These are phyloP conservation scores for Tenthredo mesomela DNA, from an alignment of 2,888 invertebrate genomes.

Conservation along the genomic window DNA sequence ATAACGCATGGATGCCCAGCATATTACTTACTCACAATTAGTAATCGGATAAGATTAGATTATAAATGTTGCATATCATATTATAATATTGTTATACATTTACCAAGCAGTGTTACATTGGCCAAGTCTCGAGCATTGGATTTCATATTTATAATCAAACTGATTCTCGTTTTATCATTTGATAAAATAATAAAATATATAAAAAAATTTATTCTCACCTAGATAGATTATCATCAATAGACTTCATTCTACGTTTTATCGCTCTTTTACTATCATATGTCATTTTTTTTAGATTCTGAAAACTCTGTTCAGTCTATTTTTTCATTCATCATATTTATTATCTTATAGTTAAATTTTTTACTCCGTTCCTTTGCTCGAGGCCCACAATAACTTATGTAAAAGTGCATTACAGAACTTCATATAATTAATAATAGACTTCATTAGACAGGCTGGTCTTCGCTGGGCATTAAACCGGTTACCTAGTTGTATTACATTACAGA, in stretches of 20 bases:
- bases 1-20: constrained; percentile 75
- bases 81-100: constrained; percentile 77
- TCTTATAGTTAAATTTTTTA: not conserved
- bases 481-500: constrained; percentile 70
- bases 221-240: not conserved
- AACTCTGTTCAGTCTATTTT: not conserved
- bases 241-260: not conserved
- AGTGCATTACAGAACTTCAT: constrained; percentile 70
- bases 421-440: constrained; percentile 67
- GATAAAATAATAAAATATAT: not conserved
- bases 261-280: not conserved
- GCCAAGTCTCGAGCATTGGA: constrained; percentile 50
- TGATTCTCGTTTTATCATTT: not conserved
- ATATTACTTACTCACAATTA: constrained; percentile 73
- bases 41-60: constrained; percentile 75
- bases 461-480: constrained; percentile 77
- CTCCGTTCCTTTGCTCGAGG: constrained; percentile 59
- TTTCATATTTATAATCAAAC: constrained; percentile 22
- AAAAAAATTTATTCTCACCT: not conserved
- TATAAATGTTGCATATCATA: constrained; percentile 78
- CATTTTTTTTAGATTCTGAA: not conserved
- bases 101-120: constrained; percentile 72
- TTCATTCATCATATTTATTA: not conserved
- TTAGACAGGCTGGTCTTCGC: constrained; percentile 75
- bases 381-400: constrained; percentile 68